Evolutionary conservation across 2,888 invertebrate genomes (phyloP).

Genomic region (Watsonalla cultraria): DNA sequence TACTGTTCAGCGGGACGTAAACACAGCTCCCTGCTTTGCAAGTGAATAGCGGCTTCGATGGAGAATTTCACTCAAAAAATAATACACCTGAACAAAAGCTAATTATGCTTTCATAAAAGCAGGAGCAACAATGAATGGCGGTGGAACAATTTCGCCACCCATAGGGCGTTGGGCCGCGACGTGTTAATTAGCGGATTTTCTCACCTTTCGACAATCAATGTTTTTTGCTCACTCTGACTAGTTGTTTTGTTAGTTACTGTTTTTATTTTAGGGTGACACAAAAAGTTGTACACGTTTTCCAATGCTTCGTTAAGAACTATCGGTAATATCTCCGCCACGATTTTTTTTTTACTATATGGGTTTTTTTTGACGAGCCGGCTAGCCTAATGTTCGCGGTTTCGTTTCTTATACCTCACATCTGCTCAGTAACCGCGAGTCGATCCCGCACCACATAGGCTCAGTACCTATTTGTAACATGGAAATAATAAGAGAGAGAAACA

Average conservation of each 20-base stretch:
- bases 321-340: too few species aligned
- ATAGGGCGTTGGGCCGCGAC: conserved; percentile 42
- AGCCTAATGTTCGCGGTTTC: too few species aligned
- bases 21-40: conserved; percentile 56
- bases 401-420: too few species aligned
- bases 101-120: conserved; percentile 64
- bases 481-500: too few species aligned
- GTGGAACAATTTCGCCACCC: conserved; percentile 44
- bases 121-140: conserved; percentile 45
- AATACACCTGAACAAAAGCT: conserved; percentile 65
- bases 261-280: conserved; percentile 13
- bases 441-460: too few species aligned
- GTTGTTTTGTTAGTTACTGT: conserved; percentile 33
- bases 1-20: conserved; percentile 62
- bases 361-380: too few species aligned
- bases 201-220: conserved; percentile 63
- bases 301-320: too few species aligned
- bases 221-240: conserved; percentile 42
- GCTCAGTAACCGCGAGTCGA: too few species aligned
- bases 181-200: conserved; percentile 73
- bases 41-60: conserved; percentile 48
- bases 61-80: conserved; percentile 52
- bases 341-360: neutral
- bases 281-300: neutral
- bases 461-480: too few species aligned